Percentiles rank a stretch among this genome's conserved stretches.
These are phyloP conservation scores for Campopleginae sp. DNA, from an alignment of 2,888 invertebrate genomes.

Conservation along the genomic window DNA sequence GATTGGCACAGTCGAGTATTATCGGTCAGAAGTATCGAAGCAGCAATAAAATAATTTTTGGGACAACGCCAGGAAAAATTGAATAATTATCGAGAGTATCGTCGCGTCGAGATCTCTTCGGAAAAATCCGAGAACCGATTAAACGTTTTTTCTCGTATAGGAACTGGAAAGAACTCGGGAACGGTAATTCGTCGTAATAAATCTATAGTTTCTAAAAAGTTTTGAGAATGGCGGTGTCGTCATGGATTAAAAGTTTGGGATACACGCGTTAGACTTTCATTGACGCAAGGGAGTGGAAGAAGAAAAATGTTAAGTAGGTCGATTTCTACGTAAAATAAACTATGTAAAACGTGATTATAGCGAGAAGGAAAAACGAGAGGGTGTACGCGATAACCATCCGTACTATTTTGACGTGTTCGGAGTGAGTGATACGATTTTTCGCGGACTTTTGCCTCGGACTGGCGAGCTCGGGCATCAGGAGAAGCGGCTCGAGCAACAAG, in stretches of 20 bases:
- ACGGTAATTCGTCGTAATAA: neutral
- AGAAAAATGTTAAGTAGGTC: slow-evolving; percentile 22
- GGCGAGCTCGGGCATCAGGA: slow-evolving; percentile 85
- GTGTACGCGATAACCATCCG: slow-evolving; percentile 86
- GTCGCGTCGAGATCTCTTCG: neutral
- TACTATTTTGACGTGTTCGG: slow-evolving; percentile 85
- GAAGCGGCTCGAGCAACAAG: slow-evolving; percentile 85
- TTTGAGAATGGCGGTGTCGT: slow-evolving; percentile 17
- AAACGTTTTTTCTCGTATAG: neutral
- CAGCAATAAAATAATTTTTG: neutral
- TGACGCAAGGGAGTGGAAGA: neutral
- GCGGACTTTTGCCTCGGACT: slow-evolving; percentile 73
- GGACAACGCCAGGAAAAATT: neutral
- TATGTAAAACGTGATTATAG: slow-evolving; percentile 86
- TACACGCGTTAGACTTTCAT: neutral
- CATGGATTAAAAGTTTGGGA: neutral
- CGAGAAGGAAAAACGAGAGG: slow-evolving; percentile 85
- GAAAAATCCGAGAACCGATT: neutral
- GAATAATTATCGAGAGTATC: neutral
- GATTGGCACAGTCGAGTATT: slow-evolving; percentile 52
- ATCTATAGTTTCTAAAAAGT: neutral
- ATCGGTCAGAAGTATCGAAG: slow-evolving; percentile 30
- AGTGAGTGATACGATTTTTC: slow-evolving; percentile 75
- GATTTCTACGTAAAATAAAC: slow-evolving; percentile 85
- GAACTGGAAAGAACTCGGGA: neutral